Percentiles rank a stretch among this genome's conserved stretches.
Conservation (phyloP, 2,888 invertebrate genomes). For the Gari tellinella region DNA sequence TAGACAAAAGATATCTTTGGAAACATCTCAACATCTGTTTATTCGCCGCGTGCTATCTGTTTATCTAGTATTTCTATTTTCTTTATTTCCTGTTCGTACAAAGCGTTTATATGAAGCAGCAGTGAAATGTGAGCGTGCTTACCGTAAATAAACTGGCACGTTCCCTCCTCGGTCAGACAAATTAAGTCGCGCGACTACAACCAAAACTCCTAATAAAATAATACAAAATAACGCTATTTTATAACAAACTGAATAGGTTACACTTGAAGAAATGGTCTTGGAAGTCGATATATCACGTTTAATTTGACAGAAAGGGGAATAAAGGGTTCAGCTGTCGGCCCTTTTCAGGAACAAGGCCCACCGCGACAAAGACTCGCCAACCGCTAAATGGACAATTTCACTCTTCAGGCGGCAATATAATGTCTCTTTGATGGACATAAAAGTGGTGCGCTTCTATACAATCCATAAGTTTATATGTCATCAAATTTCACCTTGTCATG, state of each 20-base stretch:
- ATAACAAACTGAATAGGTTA: slow-evolving; percentile 28
- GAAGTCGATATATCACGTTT: slow-evolving; percentile 32
- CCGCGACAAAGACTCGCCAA: slow-evolving; percentile 13
- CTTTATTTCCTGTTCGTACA: slow-evolving; percentile 6
- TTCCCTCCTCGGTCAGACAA: slow-evolving; percentile 7
- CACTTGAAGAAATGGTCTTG: slow-evolving; percentile 3
- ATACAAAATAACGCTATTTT: slow-evolving; percentile 48
- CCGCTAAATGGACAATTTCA: slow-evolving; percentile 24
- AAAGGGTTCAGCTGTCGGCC: slow-evolving; percentile 32
- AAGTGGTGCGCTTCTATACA: no score
- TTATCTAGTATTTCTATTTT: slow-evolving; percentile 7
- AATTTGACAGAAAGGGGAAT: slow-evolving; percentile 31
- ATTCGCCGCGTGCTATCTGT: not conserved
- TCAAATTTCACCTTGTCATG: no score
- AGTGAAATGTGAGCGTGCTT: slow-evolving; percentile 1
- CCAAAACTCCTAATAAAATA: slow-evolving; percentile 32
- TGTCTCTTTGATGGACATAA: no score
- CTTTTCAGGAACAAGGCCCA: slow-evolving; percentile 18
- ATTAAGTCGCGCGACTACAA: slow-evolving; percentile 21
- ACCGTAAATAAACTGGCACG: slow-evolving; percentile 7
- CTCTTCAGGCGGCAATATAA: not conserved
- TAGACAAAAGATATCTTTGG: slow-evolving; percentile 1
- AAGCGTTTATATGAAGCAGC: not conserved
- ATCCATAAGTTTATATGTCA: no score
- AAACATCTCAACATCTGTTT: slow-evolving; percentile 10